phyloP scores from a whole-genome alignment of 2,797 vertebrate species.

The Oceanodroma leucorhoa region DNA sequence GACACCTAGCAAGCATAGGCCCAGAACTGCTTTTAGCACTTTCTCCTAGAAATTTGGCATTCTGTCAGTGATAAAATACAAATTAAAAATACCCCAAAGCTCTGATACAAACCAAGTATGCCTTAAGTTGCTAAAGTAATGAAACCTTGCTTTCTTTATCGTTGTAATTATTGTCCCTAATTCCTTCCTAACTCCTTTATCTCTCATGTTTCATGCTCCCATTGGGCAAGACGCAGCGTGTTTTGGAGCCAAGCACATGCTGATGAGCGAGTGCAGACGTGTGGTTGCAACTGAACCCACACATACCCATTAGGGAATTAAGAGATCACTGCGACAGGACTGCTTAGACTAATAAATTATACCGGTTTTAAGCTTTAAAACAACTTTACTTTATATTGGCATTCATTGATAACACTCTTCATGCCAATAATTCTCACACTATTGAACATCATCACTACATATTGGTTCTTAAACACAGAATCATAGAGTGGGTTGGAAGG shows the following conservation, averaged over 20 bases:
- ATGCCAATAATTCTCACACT: neutral
- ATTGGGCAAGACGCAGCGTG: neutral
- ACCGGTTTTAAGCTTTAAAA: neutral
- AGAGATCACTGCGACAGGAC: neutral
- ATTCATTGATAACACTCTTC: neutral
- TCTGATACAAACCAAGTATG: neutral
- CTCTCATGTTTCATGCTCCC: neutral
- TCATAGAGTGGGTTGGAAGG: neutral
- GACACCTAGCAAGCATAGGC: neutral
- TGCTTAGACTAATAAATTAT: neutral
- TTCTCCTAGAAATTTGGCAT: neutral
- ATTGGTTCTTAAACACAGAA: neutral
- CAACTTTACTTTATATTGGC: neutral
- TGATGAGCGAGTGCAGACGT: neutral
- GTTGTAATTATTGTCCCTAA: neutral
- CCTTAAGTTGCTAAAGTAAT: neutral
- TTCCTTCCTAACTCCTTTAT: neutral
- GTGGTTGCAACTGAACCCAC: neutral
- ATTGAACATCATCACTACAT: neutral
- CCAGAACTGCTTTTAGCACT: neutral
- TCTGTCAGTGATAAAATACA: neutral
- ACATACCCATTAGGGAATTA: neutral
- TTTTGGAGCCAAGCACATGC: neutral
- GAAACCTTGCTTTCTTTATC: neutral
- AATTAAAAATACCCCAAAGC: neutral